Percentiles rank a stretch among this genome's conserved stretches.
These are phyloP conservation scores for Microtus richardsoni DNA, from an alignment of 2,113 vertebrate genomes.

Conservation along the genomic window DNA sequence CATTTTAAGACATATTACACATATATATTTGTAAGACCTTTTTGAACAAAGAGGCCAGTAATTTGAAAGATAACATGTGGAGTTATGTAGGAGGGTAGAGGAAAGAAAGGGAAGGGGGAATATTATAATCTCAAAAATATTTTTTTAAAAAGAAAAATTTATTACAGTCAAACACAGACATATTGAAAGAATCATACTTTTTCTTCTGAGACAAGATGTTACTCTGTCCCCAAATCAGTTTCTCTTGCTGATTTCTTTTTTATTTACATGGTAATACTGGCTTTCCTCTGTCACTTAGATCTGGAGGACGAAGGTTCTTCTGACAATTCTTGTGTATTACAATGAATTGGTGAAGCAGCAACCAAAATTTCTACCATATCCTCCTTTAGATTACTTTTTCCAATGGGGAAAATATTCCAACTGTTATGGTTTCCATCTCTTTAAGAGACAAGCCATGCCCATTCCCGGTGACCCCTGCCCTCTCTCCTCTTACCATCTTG, in stretches of 20 bases:
- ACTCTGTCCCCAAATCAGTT: neutral
- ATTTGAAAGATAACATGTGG: neutral
- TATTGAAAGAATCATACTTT: constrained; percentile 37
- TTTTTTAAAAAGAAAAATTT: neutral
- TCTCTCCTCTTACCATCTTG: no score
- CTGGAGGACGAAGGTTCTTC: neutral
- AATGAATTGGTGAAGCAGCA: neutral
- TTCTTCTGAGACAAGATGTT: neutral
- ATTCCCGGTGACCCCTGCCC: no score
- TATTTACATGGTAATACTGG: neutral
- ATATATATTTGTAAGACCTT: neutral
- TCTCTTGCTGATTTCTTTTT: constrained; percentile 7
- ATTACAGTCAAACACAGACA: neutral
- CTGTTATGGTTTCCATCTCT: no score
- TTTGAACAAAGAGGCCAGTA: neutral
- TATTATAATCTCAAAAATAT: neutral
- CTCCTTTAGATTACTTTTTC: neutral
- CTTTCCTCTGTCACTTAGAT: neutral
- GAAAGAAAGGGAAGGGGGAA: neutral
- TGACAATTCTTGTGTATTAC: neutral
- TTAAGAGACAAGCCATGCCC: no score
- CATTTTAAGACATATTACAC: neutral
- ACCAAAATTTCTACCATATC: neutral
- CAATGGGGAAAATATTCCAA: neutral
- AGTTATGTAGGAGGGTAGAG: neutral